These are phyloP conservation scores for Microtus richardsoni DNA, from an alignment of 2,113 vertebrate genomes.

Conservation along the genomic window DNA sequence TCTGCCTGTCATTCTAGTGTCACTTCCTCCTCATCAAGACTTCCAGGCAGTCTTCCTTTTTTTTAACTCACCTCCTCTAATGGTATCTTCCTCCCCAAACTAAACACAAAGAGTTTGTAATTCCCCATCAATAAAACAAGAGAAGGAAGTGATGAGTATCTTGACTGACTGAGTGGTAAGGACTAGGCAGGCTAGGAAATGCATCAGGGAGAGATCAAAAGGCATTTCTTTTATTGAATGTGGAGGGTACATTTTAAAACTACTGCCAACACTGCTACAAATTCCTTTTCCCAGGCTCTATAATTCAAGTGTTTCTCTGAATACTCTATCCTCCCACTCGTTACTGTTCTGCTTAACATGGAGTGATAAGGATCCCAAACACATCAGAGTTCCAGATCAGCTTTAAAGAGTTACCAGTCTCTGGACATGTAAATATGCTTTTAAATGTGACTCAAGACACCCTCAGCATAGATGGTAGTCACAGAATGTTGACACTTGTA, in stretches of 20 bases:
- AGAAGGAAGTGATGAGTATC: not conserved
- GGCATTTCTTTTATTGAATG: constrained; percentile 18
- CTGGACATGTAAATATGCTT: not conserved
- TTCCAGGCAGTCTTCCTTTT: not conserved
- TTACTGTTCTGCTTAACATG: not conserved
- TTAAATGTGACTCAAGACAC: not conserved
- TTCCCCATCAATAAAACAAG: not conserved
- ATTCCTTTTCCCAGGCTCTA: not conserved
- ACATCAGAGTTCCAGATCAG: no score
- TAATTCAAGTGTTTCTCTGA: not conserved
- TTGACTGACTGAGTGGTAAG: not conserved
- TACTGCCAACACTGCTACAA: not conserved
- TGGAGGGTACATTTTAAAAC: not conserved
- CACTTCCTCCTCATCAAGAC: not conserved
- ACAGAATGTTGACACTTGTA: not conserved
- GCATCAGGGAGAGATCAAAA: not conserved
- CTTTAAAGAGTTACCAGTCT: constrained; percentile 36
- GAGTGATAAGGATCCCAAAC: not conserved
- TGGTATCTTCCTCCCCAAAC: not conserved
- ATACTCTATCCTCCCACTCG: not conserved
- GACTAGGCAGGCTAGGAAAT: constrained; percentile 5
- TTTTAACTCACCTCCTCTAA: not conserved
- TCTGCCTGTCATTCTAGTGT: constrained; percentile 33
- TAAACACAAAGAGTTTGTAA: constrained; percentile 16
- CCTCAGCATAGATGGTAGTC: not conserved